Percentiles rank a stretch among this genome's conserved stretches.
phyloP scores from a whole-genome alignment of 2,113 vertebrate species.

The Actenoides hombroni region DNA sequence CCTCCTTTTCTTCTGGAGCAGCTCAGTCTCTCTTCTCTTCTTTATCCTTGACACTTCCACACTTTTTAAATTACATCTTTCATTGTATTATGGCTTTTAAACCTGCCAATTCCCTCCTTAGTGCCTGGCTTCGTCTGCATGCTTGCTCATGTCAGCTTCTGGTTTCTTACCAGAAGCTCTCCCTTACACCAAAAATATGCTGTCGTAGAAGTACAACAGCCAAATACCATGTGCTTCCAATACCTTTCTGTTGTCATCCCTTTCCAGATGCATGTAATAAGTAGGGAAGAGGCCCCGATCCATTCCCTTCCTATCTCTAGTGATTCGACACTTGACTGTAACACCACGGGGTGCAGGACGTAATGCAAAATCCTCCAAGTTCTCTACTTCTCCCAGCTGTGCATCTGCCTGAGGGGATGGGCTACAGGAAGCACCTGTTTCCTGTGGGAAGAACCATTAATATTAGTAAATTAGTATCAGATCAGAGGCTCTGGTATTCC shows the following conservation, averaged over 20 bases:
- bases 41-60: not conserved
- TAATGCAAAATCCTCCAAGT: conserved; percentile 88
- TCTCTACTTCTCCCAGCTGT: conserved; percentile 80
- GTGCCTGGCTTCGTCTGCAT: not conserved
- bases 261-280: conserved; percentile 96
- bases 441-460: conserved; percentile 67
- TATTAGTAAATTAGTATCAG: not conserved
- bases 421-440: conserved; percentile 69
- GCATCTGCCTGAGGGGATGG: conserved; percentile 74
- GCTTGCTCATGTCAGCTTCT: not conserved
- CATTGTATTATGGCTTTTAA: not conserved
- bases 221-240: not conserved
- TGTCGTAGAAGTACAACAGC: not conserved
- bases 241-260: conserved; percentile 91
- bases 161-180: not conserved
- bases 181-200: not conserved
- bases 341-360: conserved; percentile 87
- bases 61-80: not conserved
- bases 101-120: not conserved
- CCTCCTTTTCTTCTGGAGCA: not conserved
- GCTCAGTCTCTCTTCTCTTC: not conserved
- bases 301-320: conserved; percentile 95
- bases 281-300: conserved; percentile 94
- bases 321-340: conserved; percentile 89
- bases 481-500: not conserved